phyloP scores from a whole-genome alignment of 2,888 invertebrate genomes.

The Platycheirus rosarum region DNA sequence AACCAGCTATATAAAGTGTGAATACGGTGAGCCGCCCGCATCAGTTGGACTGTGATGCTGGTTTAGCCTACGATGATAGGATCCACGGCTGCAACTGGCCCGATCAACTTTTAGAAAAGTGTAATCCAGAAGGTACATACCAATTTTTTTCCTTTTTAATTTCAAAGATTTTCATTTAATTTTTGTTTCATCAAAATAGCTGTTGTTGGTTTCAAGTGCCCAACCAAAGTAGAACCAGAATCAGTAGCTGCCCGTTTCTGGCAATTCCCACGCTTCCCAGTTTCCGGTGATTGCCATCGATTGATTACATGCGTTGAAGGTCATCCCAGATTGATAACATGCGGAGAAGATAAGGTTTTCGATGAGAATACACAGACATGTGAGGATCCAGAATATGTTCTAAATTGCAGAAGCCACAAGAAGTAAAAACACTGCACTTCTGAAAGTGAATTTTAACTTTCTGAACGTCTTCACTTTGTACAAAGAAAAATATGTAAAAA shows the following conservation, averaged over 20 bases:
- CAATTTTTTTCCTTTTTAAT: too few species aligned
- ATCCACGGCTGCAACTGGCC: slow-evolving; percentile 97
- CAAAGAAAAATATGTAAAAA: slow-evolving; percentile 39
- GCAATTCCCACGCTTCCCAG: slow-evolving; percentile 95
- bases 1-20: slow-evolving; percentile 93
- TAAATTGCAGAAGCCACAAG: slow-evolving; percentile 79
- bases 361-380: slow-evolving; percentile 92
- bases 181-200: slow-evolving; percentile 83
- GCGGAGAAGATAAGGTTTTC: slow-evolving; percentile 94
- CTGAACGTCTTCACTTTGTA: slow-evolving; percentile 49
- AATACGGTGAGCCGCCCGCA: slow-evolving; percentile 91
- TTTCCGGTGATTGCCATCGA: slow-evolving; percentile 93
- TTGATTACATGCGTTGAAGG: slow-evolving; percentile 96
- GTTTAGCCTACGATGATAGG: slow-evolving; percentile 93
- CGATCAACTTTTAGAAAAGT: slow-evolving; percentile 92
- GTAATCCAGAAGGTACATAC: slow-evolving; percentile 97
- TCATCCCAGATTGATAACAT: slow-evolving; percentile 92
- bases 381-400: slow-evolving; percentile 84
- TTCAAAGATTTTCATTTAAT: slow-evolving; percentile 43
- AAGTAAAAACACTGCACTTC: slow-evolving; percentile 77
- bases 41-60: slow-evolving; percentile 92
- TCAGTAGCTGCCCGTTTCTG: slow-evolving; percentile 93
- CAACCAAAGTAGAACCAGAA: slow-evolving; percentile 91
- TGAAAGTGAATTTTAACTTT: slow-evolving; percentile 13
- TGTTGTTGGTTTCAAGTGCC: slow-evolving; percentile 96